Evolutionary conservation across 2,113 vertebrate genomes (phyloP).

Genomic region (Monarcha castaneiventris): DNA sequence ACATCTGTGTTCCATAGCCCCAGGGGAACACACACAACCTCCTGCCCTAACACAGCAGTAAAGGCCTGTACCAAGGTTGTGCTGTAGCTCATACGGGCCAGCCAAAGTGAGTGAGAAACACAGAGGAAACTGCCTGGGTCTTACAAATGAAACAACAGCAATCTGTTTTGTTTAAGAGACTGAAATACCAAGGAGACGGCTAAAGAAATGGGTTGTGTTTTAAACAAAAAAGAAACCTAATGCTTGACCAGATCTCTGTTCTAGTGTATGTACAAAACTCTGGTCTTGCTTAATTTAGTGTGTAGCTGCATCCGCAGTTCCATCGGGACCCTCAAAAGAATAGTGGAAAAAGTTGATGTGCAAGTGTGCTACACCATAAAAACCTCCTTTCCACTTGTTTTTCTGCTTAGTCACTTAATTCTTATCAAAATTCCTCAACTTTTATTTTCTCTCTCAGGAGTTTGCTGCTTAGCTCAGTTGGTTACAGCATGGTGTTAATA

Average conservation of each 20-base stretch:
- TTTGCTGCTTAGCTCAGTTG: not conserved
- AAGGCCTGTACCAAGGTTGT: rapidly evolving
- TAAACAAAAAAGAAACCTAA: not conserved
- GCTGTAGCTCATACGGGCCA: rapidly evolving
- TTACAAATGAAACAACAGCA: not conserved
- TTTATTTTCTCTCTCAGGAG: not conserved
- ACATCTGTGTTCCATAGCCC: not conserved
- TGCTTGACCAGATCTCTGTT: not conserved
- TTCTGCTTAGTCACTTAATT: not conserved
- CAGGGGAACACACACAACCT: not conserved
- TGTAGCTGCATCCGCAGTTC: not conserved
- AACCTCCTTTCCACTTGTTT: not conserved
- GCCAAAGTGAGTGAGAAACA: not conserved
- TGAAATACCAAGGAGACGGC: rapidly evolving
- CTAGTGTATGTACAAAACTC: not conserved
- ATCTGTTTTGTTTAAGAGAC: not conserved
- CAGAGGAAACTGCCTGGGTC: not conserved
- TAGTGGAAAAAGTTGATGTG: not conserved
- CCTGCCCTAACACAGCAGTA: not conserved
- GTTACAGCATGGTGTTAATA: not conserved
- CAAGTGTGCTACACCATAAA: not conserved
- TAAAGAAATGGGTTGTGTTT: not conserved
- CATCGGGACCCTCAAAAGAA: rapidly evolving
- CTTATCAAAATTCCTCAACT: not conserved
- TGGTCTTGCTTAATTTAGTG: not conserved